Conservation (phyloP, 2,113 vertebrate species). For the Tautogolabrus adspersus region DNA sequence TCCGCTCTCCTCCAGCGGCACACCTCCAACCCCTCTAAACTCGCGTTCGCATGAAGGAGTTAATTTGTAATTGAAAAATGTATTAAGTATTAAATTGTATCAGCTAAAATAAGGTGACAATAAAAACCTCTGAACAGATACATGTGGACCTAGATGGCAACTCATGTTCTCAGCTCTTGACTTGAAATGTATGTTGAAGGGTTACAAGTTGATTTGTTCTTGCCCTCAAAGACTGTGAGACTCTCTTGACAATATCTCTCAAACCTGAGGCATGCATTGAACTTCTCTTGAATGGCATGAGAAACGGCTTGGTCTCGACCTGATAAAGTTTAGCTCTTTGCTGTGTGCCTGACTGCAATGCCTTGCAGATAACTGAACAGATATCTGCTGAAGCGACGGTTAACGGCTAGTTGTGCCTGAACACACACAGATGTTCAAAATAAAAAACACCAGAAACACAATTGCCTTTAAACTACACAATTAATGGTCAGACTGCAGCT, state of each 20-base stretch:
- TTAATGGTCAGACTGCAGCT: too few species aligned
- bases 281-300: not conserved
- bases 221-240: not conserved
- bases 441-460: too few species aligned
- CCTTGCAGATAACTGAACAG: not conserved
- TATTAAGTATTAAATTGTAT: too few species aligned
- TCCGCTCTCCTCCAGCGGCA: too few species aligned
- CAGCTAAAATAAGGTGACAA: not conserved
- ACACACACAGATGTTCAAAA: too few species aligned
- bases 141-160: rapidly evolving
- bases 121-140: not conserved
- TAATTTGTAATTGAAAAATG: too few species aligned
- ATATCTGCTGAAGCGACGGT: too few species aligned
- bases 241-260: not conserved
- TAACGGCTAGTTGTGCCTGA: not conserved
- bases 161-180: not conserved
- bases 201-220: not conserved
- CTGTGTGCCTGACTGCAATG: too few species aligned
- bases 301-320: not conserved
- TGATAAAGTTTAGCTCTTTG: not conserved
- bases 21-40: too few species aligned
- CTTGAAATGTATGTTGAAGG: not conserved
- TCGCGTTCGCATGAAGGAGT: too few species aligned
- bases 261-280: not conserved
- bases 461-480: too few species aligned